Evolutionary conservation across 2,113 vertebrate genomes (phyloP), one percentile per base, ranked within the genome.

Genomic region (Bufo bufo): DNA sequence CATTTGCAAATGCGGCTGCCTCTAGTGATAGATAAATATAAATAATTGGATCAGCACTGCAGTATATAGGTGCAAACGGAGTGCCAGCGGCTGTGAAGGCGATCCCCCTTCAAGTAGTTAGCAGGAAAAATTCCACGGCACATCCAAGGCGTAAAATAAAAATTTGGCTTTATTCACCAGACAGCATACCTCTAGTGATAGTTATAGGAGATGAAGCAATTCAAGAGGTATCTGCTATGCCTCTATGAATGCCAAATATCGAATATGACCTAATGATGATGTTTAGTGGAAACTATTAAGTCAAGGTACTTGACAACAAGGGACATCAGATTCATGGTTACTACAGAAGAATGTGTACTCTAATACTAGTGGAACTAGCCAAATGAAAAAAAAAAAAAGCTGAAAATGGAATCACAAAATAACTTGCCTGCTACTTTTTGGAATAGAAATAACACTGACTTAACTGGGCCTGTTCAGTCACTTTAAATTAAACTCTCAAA

Each of bases 401-500:
- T 61, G 65, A 86, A 85, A 75, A 65, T 66, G 8, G 56, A 45
- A 82, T 23, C 9, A 58, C 52, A 56, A 87, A 75, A 63, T 63
- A 82, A 47, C 78, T 61, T 63, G 77, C 7, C 10, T 81, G 72
- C 19, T 87, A 78, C 52, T 63, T 87, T 87, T 72, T 85, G 84
- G 17, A 77, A 85, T 43, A 85, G 78, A 75, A 87, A 74, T 59
- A 87, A 72, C 33, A 63, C 45, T 77, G 69, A 83, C 86, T 83
- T 87, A 82, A 63, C 23, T 82, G 65, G 77, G 43, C 66, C 61
- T 87, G 78, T 82, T 88, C 71, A 88, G 56, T 88, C 86, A 83
- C 54, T 52, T 82, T 63, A 75, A 61, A 88, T 83, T 88, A 88
- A 82, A 52, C 79, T 83, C 80, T 83, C 58, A 88, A 77, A 88